A percentile compares a stretch with the other conserved stretches of the same genome.
phyloP scores from a whole-genome alignment of 2,113 vertebrate genomes.

The Catharus fuscescens region DNA sequence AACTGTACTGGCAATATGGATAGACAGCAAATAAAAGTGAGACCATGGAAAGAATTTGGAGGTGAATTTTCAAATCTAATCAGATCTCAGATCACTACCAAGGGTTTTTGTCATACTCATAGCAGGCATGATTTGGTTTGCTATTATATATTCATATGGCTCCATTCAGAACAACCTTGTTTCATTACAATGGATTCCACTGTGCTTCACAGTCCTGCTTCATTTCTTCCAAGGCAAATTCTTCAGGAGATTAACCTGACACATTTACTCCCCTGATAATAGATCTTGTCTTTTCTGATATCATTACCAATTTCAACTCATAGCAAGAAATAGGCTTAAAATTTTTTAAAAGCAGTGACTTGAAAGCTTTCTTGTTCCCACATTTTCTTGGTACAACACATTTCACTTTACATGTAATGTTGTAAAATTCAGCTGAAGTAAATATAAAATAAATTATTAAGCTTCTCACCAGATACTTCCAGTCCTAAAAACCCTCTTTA shows the following conservation, averaged over 20 bases:
- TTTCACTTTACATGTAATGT: slow-evolving; percentile 32
- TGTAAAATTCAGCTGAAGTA: slow-evolving; percentile 39
- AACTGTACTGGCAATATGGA: background rate
- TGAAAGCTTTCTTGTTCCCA: slow-evolving; percentile 35
- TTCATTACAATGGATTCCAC: background rate
- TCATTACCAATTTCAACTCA: slow-evolving; percentile 55
- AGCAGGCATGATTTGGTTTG: slow-evolving; percentile 5
- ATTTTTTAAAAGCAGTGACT: slow-evolving; percentile 2
- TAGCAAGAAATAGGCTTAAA: slow-evolving; percentile 24
- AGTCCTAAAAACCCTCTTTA: background rate
- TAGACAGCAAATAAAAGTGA: background rate
- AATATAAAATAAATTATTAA: slow-evolving; percentile 66
- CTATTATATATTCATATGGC: slow-evolving; percentile 29
- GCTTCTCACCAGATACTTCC: slow-evolving; percentile 1
- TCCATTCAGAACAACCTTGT: slow-evolving; percentile 44
- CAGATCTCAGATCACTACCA: background rate
- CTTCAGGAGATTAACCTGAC: slow-evolving; percentile 70
- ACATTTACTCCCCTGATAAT: slow-evolving; percentile 65
- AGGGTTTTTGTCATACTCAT: background rate
- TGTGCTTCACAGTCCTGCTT: slow-evolving; percentile 46
- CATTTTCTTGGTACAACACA: slow-evolving; percentile 37
- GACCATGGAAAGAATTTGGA: background rate
- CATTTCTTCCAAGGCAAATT: slow-evolving; percentile 61
- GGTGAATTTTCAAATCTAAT: slow-evolving; percentile 12
- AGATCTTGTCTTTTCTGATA: slow-evolving; percentile 57